Base-by-base conservation (phyloP, 2,888 invertebrate species). In the Tillus elongatus region DNA sequence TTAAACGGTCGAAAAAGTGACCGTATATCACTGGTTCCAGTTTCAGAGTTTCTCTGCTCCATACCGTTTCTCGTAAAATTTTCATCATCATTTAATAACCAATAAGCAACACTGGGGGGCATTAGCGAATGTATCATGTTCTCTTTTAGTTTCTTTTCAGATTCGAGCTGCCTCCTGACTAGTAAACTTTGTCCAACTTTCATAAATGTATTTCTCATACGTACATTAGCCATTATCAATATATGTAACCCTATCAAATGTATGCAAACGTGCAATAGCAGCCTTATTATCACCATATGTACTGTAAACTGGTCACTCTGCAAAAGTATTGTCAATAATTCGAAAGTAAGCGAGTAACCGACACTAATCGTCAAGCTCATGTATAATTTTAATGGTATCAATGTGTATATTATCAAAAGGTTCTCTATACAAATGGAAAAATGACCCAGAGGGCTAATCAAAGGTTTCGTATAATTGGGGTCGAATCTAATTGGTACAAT, bases 111-210 rank as follows among this genome's bases (percentile, higher is more conserved):
- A 58, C 83, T 86, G 1, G 90, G 91, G 4, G 96, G 96, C 96
- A 96, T 96, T 40, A 97, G 87, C 13, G 93, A 95, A 61, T 87
- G 87, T 52, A 92, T 93, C 93, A 96, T 95, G 63, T 92, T 90
- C 63, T 95, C 92, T 63, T 95, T 95, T 30, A 95, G 70, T 58
- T 88, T 85, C 54, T 91, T 92, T 61, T 96, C 96, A 72, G 88
- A 79, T 66, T 92, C 90, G 40, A 96, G 67, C 60, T 95, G 92
- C 35, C 85, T 74, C 15, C 91, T 73, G 3, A 93, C 92, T 40
- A 95, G 69, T 41, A 93, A 69, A 53, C 92, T 91, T 63, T 95
- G 92, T 1, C 95, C 93, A 34, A 85, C 91, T 71, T 93, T 92
- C 83, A 93, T 90, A 66, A 95, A 95, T 3, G 93, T 95, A 51